Evolutionary conservation across 2,797 vertebrate species (phyloP).

Genomic region (Clamator glandarius): DNA sequence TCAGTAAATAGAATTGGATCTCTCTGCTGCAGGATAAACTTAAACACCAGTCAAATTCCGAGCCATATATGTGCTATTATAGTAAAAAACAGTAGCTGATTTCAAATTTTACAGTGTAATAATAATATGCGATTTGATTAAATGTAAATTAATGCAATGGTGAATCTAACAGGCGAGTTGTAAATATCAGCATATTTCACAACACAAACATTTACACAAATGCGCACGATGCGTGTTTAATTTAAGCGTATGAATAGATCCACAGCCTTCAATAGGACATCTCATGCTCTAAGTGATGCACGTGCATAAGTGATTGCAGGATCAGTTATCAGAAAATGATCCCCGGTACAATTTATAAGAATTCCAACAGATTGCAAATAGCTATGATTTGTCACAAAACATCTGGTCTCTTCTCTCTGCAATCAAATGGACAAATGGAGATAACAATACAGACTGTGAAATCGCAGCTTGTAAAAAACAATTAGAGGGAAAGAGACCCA

Average conservation of each 20-base stretch:
- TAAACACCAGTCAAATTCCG: not conserved
- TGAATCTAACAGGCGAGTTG: not conserved
- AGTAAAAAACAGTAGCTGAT: not conserved
- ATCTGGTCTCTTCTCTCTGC: slow-evolving; percentile 59
- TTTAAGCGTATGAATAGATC: slow-evolving; percentile 31
- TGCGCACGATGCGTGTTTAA: not conserved
- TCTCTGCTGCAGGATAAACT: slow-evolving; percentile 1
- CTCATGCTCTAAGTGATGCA: slow-evolving; percentile 29
- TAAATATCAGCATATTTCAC: not conserved
- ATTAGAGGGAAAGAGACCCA: slow-evolving; percentile 35
- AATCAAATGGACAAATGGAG: slow-evolving; percentile 68
- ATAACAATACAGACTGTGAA: slow-evolving; percentile 57
- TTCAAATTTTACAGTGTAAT: not conserved
- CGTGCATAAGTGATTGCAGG: slow-evolving; percentile 45
- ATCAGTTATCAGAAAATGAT: slow-evolving; percentile 62
- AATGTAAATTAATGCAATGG: not conserved
- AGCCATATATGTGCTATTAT: not conserved
- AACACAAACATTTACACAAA: slow-evolving; percentile 10
- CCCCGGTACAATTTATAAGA: slow-evolving; percentile 36
- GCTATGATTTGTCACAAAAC: slow-evolving; percentile 69
- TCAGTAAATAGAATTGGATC: slow-evolving; percentile 17
- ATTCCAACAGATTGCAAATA: slow-evolving; percentile 72
- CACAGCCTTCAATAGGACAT: not conserved
- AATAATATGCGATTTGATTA: not conserved
- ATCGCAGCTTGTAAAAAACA: slow-evolving; percentile 47